phyloP scores from a whole-genome alignment of 2,888 invertebrate species.

The Limnephilus marmoratus region DNA sequence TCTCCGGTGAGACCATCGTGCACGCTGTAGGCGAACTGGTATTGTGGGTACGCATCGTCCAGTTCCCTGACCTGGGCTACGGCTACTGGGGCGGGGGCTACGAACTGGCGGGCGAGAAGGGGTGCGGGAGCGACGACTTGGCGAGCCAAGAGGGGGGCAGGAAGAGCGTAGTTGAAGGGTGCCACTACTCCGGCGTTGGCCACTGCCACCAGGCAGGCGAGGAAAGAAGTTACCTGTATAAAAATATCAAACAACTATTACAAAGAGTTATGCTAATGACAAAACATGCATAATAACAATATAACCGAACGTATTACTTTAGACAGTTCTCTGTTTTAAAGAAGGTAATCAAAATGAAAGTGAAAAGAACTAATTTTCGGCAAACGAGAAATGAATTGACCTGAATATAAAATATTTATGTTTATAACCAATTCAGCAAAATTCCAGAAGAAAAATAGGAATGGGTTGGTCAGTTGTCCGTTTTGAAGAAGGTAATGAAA shows the following conservation, averaged over 20 bases:
- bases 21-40: slow-evolving; percentile 74
- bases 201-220: slow-evolving; percentile 60
- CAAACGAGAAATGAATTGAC: too few relatives aligned
- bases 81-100: slow-evolving; percentile 67
- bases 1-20: slow-evolving; percentile 75
- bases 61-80: slow-evolving; percentile 67
- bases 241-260: slow-evolving; percentile 19
- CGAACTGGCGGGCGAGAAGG: slow-evolving; percentile 64
- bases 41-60: slow-evolving; percentile 69
- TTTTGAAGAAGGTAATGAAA: slow-evolving; percentile 12
- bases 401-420: neutral
- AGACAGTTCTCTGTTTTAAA: neutral
- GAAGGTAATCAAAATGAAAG: neutral
- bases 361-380: neutral
- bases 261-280: neutral
- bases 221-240: slow-evolving; percentile 60
- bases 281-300: neutral
- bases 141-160: slow-evolving; percentile 65
- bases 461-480: neutral
- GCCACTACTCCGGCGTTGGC: slow-evolving; percentile 69
- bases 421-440: neutral
- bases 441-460: neutral
- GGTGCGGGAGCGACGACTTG: slow-evolving; percentile 67
- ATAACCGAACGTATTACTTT: neutral
- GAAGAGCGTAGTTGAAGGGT: slow-evolving; percentile 57